Evolutionary conservation across 2,888 invertebrate species (phyloP), one percentile per base, ranked within the genome.

Genomic region (Drosophila basisetae): DNA sequence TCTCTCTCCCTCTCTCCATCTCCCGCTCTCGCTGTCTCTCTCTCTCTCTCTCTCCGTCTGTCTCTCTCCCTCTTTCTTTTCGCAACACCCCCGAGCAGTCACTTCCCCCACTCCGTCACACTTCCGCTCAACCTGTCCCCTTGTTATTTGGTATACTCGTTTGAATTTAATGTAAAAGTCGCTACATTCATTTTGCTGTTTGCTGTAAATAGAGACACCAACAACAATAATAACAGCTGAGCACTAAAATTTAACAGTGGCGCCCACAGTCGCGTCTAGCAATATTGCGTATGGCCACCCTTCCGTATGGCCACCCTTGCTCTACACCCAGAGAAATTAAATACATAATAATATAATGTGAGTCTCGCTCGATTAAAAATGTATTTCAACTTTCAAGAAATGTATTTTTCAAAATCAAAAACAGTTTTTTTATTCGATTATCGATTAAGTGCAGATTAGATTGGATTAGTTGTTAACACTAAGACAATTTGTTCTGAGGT

Each of bases 81-180:
- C 4, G 1, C 2, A 35, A 35, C 35, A 35, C 35, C 25, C 47
- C 39, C 22, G 6, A 22, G 16, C 47, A 47, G 22, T 16, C 22
- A 7, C 4, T 25, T 47, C 25, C 16, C 47, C 47, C 22, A 4
- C 7, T 13, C 7, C 22, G 1, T 1, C 25, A 1, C 47, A 47
- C 25, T 25, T 25, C 47, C 55, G 25, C 55, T 25, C 68, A 68
- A 69, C 69, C 68, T 68, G 68, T 47, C 43, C 62, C 28, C 49
- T 39, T 33, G 43, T 58, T 33, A 25, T 52, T 68, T 37, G 16
- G 67, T 55, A 43, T 56, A 55, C 73, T 74, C 71, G 80, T 75
- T 72, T 76, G 72, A 83, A 80, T 83, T 83, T 83, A 76, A 85
- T 76, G 73, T 80, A 70, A 79, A 82, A 82, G 77, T 80, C 72